Conservation (phyloP, 2,888 invertebrate genomes). For the Halictus ligatus region DNA sequence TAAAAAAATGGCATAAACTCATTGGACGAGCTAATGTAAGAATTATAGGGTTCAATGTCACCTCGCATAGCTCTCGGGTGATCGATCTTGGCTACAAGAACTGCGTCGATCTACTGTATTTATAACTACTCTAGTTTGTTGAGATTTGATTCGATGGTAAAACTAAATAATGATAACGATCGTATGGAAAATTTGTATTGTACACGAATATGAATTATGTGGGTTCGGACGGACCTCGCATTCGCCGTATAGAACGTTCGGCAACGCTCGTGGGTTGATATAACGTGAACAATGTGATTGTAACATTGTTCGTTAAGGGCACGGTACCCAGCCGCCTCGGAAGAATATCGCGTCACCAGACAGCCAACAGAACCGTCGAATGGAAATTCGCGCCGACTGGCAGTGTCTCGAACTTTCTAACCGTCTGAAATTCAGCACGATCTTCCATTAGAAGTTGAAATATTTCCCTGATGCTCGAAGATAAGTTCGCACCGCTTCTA, state of each 20-base stretch:
- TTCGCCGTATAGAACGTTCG: background rate
- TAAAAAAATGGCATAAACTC: background rate
- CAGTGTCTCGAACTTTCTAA: conserved; percentile 12
- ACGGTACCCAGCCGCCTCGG: conserved; percentile 16
- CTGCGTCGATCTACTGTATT: background rate
- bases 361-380: conserved; percentile 20
- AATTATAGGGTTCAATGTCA: background rate
- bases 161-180: background rate
- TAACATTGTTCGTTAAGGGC: background rate
- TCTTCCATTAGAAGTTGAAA: conserved; percentile 31
- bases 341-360: conserved; percentile 9
- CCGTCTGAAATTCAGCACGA: conserved; percentile 20
- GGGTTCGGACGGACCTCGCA: background rate
- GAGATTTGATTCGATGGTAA: background rate
- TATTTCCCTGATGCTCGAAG: conserved; percentile 14
- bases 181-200: background rate
- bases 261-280: background rate
- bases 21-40: background rate
- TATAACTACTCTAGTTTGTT: background rate
- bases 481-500: conserved; percentile 7
- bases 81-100: background rate
- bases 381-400: conserved; percentile 14
- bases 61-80: background rate
- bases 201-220: background rate
- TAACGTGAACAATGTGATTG: conserved; percentile 8